Evolutionary conservation across 1,140 invertebrate species (phyloP).

Genomic region (Heliothis virescens): DNA sequence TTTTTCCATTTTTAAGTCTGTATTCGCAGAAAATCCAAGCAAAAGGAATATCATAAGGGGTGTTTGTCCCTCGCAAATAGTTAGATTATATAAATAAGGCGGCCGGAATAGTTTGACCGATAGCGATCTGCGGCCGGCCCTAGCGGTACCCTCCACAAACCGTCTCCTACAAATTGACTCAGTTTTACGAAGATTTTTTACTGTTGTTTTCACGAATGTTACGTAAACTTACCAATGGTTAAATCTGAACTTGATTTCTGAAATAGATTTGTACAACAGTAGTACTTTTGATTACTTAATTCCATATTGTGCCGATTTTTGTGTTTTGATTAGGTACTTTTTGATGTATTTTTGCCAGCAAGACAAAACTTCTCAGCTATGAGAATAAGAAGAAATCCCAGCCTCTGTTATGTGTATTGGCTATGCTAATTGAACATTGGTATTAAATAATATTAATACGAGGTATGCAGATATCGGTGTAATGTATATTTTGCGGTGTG

Average conservation of each 20-base stretch:
- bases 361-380: too few species aligned
- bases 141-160: conserved; percentile 58
- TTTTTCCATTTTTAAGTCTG: conserved; percentile 27
- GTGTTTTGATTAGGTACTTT: not conserved
- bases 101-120: conserved; percentile 76
- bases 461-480: conserved; percentile 49
- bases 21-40: conserved; percentile 46
- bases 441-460: conserved; percentile 27
- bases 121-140: conserved; percentile 76
- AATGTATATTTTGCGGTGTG: conserved; percentile 76
- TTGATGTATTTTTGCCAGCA: too few species aligned
- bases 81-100: conserved; percentile 85
- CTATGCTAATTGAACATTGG: not conserved
- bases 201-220: conserved; percentile 57
- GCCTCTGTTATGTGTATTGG: not conserved
- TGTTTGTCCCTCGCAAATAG: conserved; percentile 83
- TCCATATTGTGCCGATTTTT: not conserved
- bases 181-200: conserved; percentile 77
- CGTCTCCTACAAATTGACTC: conserved; percentile 77
- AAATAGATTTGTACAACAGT: not conserved
- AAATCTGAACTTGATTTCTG: conserved; percentile 11
- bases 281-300: not conserved
- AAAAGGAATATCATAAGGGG: conserved; percentile 76
- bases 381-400: too few species aligned
- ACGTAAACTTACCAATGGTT: conserved; percentile 52